Evolutionary conservation across 2,113 vertebrate species (phyloP).

Genomic region (Nesoenas mayeri): DNA sequence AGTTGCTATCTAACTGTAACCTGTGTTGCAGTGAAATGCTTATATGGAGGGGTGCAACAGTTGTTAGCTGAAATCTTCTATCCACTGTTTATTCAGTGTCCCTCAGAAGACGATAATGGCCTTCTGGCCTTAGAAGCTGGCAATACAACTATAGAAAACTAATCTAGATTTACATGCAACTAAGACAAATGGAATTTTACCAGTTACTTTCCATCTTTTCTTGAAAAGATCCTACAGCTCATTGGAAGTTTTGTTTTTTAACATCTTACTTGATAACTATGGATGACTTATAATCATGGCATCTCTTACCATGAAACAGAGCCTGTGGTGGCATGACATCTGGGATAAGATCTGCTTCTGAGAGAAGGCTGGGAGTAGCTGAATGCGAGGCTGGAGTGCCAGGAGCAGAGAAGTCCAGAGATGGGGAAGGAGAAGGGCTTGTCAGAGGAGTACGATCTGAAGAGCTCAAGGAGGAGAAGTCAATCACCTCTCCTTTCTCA

Average conservation of each 20-base stretch:
- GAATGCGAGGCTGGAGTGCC: constrained; percentile 95
- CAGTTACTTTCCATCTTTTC: background rate
- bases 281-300: accelerated
- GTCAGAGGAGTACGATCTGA: constrained; percentile 93
- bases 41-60: background rate
- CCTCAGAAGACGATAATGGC: accelerated
- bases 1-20: background rate
- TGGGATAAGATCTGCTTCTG: constrained; percentile 94
- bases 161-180: background rate
- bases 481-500: constrained; percentile 94
- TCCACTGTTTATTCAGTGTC: background rate
- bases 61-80: background rate
- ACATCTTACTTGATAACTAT: background rate
- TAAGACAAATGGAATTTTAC: background rate
- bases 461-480: constrained; percentile 95
- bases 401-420: constrained; percentile 93
- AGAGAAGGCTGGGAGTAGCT: constrained; percentile 92
- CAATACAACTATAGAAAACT: background rate
- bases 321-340: constrained; percentile 97
- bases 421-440: constrained; percentile 92
- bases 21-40: background rate
- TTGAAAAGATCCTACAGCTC: background rate
- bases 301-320: constrained; percentile 89
- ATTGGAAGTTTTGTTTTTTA: background rate
- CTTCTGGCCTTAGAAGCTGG: background rate